phyloP scores from a whole-genome alignment of 2,888 invertebrate genomes.

The Colletes collaris region DNA sequence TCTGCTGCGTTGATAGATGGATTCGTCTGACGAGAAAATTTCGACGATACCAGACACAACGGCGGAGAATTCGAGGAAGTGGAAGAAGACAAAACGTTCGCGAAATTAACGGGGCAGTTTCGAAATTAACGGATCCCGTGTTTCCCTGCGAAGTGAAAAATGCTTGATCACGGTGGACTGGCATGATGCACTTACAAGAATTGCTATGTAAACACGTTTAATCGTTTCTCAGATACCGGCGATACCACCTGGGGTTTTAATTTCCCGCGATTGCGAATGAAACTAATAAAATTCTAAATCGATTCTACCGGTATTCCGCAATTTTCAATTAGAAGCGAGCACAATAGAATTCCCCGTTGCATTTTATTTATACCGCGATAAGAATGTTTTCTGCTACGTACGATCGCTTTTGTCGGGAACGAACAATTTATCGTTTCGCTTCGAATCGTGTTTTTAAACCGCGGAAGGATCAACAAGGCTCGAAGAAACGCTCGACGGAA shows the following conservation, averaged over 20 bases:
- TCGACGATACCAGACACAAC: not conserved
- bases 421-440: no score
- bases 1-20: no score
- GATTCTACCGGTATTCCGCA: no score
- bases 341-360: no score
- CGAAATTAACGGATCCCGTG: slow-evolving; percentile 17
- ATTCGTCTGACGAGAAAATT: not conserved
- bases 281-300: no score
- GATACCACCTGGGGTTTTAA: not conserved
- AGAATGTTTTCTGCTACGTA: no score
- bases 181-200: slow-evolving; percentile 1
- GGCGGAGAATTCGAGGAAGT: not conserved
- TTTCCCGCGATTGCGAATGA: no score
- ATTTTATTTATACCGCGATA: no score
- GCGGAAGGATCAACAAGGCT: no score
- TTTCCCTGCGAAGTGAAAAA: not conserved
- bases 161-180: not conserved
- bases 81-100: not conserved
- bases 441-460: no score
- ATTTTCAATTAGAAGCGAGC: no score
- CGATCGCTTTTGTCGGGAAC: not conserved
- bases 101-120: slow-evolving; percentile 8
- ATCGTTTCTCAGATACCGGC: not conserved
- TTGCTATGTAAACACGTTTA: slow-evolving; percentile 1
- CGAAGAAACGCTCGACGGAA: no score